These are phyloP conservation scores for Apotomis betuletana DNA, from an alignment of 2,888 invertebrate species.

Conservation along the genomic window DNA sequence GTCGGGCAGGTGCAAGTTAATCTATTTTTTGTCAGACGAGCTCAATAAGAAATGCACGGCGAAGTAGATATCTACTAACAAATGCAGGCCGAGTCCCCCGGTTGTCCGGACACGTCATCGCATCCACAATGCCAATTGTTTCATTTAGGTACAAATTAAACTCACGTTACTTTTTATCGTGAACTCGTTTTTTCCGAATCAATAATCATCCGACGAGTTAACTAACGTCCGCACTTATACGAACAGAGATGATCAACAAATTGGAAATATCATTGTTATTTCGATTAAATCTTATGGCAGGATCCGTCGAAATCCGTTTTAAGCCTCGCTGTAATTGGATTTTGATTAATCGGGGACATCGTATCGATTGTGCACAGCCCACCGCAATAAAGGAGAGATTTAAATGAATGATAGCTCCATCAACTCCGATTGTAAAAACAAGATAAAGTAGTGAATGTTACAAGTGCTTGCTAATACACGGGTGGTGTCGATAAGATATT, in stretches of 20 bases:
- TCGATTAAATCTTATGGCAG: slow-evolving; percentile 36
- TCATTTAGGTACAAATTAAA: slow-evolving; percentile 19
- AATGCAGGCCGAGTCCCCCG: slow-evolving; percentile 15
- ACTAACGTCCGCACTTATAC: slow-evolving; percentile 12
- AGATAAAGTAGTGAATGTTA: slow-evolving; percentile 38
- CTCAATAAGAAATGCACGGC: slow-evolving; percentile 6
- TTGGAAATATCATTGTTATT: slow-evolving; percentile 37
- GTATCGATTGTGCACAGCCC: slow-evolving; percentile 30
- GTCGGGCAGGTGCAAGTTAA: slow-evolving; percentile 17
- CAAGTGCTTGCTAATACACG: slow-evolving; percentile 34
- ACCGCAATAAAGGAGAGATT: slow-evolving; percentile 16
- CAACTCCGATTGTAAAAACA: slow-evolving; percentile 28
- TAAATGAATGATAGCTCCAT: slow-evolving; percentile 22
- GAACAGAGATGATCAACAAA: slow-evolving; percentile 15
- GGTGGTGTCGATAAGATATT: slow-evolving; percentile 31
- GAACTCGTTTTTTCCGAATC: slow-evolving; percentile 19
- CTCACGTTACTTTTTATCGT: slow-evolving; percentile 18
- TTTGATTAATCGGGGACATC: slow-evolving; percentile 36
- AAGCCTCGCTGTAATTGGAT: slow-evolving; percentile 34
- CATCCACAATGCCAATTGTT: slow-evolving; percentile 23
- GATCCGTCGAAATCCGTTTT: slow-evolving; percentile 33
- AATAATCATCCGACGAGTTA: slow-evolving; percentile 21
- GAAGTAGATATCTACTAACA: slow-evolving; percentile 12
- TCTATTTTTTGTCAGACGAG: slow-evolving; percentile 13
- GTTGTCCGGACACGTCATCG: slow-evolving; percentile 23